A percentile compares a stretch with the other conserved stretches of the same genome.
These are phyloP conservation scores for Orius insidiosus DNA, from an alignment of 1,140 invertebrate genomes.

Conservation along the genomic window DNA sequence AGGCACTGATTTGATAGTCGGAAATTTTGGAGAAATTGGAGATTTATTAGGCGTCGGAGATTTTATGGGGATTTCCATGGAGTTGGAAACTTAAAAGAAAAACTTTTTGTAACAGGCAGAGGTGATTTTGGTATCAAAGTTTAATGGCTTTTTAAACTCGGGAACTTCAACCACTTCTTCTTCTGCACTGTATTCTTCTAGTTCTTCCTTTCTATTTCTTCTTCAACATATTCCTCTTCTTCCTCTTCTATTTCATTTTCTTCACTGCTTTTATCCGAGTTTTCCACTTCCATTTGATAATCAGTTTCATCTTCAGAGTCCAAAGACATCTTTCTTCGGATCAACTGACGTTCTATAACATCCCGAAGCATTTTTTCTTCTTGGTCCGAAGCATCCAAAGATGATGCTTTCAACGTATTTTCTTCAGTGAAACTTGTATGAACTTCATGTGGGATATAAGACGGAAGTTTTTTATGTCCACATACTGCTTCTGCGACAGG, in stretches of 20 bases:
- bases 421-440: conserved; percentile 41
- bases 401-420: conserved; percentile 34
- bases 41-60: neutral
- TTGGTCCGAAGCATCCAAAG: conserved; percentile 36
- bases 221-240: conserved; percentile 21
- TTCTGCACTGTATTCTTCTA: neutral
- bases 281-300: neutral
- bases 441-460: conserved; percentile 14
- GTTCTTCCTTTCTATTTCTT: conserved; percentile 19
- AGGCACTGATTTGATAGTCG: neutral
- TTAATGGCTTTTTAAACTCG: neutral
- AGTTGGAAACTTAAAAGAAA: neutral
- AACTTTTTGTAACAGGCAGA: neutral
- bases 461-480: conserved; percentile 14
- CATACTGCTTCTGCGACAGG: conserved; percentile 17
- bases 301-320: conserved; percentile 3
- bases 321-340: neutral
- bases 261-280: conserved; percentile 18
- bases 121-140: neutral
- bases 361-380: conserved; percentile 18
- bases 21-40: neutral
- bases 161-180: conserved; percentile 2
- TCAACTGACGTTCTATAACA: conserved; percentile 7
- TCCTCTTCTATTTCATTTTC: conserved; percentile 25
- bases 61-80: neutral